Evolutionary conservation across 2,113 vertebrate genomes (phyloP), one percentile per base, ranked within the genome.

Genomic region (Leuciscus idus): DNA sequence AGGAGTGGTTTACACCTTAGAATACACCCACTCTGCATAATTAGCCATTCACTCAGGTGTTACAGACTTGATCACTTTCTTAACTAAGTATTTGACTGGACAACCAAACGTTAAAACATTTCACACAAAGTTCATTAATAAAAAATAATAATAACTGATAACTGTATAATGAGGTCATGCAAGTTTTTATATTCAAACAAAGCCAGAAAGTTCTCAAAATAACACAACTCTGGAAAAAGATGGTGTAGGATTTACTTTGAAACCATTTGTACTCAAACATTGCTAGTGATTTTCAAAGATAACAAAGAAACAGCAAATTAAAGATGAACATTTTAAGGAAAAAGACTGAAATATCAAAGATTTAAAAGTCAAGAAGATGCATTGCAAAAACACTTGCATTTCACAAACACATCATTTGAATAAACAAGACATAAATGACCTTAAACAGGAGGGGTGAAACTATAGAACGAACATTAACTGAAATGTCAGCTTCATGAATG

Each of bases 401-500:
- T 72, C 26, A 83, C 64, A 43, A 26, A 84, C 23, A 84, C 59
- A 50, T 28, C 8, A 43, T 89, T 83, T 75, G 4, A 4, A 66
- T 85, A 86, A 83, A 85, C 86, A 36, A 30, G 15, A 83, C 10
- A 81, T 82, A 86, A 75, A 84, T 81, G 52, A 72, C 68, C 74
- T 83, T 82, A 21, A 90, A 90, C 39, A 48, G 23, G 6, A 70
- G 17, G 46, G 46, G 4, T 68, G 43, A 82, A 33, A 30, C 43
- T 30, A 10, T 39, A 87, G 76, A 70, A 88, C 84, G 74, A 64
- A 88, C 85, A 75, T 89, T 61, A 83, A 86, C 77, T n/a, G 6
- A 55, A 88, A 84, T 72, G 77, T 77, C 59, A 62, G 46, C 17
- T 72, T 55, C 33, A 85, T 33, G 73, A 78, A 87, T 77, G 85